phyloP scores from a whole-genome alignment of 2,797 vertebrate species.

The Aselliscus stoliczkanus region DNA sequence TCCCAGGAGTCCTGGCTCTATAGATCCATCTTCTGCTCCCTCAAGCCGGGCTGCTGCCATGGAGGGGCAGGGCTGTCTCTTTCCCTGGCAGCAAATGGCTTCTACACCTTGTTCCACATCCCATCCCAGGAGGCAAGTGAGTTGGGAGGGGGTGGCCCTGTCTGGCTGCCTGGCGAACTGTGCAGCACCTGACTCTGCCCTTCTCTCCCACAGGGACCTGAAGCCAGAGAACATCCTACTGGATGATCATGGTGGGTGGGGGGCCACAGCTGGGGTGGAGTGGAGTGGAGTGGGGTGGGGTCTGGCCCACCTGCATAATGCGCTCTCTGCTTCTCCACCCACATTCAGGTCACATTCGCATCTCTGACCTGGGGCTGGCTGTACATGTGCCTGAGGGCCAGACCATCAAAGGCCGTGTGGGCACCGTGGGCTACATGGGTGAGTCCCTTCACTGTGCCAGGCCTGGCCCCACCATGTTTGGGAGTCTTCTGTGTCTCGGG shows the following conservation, averaged over 20 bases:
- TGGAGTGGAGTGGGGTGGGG: neutral
- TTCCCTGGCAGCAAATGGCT: neutral
- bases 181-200: slow-evolving; percentile 36
- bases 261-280: neutral
- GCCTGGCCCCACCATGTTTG: neutral
- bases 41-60: rapidly evolving
- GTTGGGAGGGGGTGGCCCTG: neutral
- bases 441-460: slow-evolving; percentile 61
- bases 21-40: neutral
- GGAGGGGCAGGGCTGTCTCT: neutral
- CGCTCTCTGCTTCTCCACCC: neutral
- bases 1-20: neutral
- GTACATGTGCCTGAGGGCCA: slow-evolving; percentile 93
- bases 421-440: slow-evolving; percentile 99
- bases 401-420: slow-evolving; percentile 96
- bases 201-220: slow-evolving; percentile 87
- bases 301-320: neutral
- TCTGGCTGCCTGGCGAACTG: neutral
- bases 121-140: neutral
- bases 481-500: neutral
- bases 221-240: slow-evolving; percentile 98
- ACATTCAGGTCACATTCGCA: slow-evolving; percentile 93
- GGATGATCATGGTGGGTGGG: slow-evolving; percentile 92
- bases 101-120: neutral
- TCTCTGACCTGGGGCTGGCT: slow-evolving; percentile 96